Percentiles rank a stretch among this genome's conserved stretches.
Evolutionary conservation across 2,113 vertebrate species (phyloP).

Genomic region (Myrmecobius fasciatus): DNA sequence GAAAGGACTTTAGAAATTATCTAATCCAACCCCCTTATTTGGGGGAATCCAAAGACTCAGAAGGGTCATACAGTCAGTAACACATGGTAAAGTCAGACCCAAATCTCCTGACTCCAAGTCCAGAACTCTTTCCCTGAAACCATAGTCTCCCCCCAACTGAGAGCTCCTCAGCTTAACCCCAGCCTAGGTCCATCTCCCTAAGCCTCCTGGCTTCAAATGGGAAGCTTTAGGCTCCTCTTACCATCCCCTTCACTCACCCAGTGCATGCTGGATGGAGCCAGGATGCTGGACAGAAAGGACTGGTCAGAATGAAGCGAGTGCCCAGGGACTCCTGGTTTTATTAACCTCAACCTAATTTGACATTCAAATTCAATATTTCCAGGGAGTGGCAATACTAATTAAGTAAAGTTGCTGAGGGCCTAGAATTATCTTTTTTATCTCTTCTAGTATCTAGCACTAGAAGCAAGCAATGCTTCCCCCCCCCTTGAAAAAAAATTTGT

Average conservation of each 20-base stretch:
- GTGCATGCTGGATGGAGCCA: background rate
- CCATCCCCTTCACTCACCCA: background rate
- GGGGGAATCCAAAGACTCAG: background rate
- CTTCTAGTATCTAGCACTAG: background rate
- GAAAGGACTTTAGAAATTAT: background rate
- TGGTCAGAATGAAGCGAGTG: background rate
- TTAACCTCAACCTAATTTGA: background rate
- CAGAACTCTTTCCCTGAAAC: background rate
- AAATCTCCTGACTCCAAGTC: background rate
- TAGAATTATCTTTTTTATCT: background rate
- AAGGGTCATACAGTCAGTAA: too few relatives aligned
- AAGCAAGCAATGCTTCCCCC: background rate
- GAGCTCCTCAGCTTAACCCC: background rate
- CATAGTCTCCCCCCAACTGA: background rate
- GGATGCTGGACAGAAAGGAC: background rate
- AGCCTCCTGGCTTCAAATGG: background rate
- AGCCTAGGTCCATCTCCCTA: background rate
- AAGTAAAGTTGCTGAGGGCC: background rate
- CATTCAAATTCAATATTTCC: background rate
- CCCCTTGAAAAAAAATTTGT: background rate
- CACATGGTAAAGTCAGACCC: background rate
- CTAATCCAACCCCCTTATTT: background rate
- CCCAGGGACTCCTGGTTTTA: background rate
- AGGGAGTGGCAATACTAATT: background rate
- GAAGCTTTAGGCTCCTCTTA: background rate